Evolutionary conservation across 2,797 vertebrate species (phyloP), one percentile per base, ranked within the genome.

Genomic region (Pipistrellus kuhlii): DNA sequence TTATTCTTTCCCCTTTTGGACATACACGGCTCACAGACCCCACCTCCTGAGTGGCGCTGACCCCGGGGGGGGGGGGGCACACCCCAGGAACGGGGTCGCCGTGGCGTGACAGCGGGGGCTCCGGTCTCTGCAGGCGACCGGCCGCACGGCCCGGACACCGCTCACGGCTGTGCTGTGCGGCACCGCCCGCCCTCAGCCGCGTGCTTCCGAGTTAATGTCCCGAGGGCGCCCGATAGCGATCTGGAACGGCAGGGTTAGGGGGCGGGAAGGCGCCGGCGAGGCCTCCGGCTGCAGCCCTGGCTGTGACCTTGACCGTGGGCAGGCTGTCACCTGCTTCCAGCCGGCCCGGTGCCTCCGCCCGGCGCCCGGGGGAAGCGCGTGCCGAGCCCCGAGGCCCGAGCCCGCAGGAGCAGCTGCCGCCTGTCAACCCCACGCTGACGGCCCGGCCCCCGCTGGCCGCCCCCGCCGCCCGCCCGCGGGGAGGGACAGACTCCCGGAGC

Each of bases 131-230:
- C 55, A 0, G 12, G 27, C 2, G 55, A n/a, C 27, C 2, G 55
- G 27, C 27, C 85, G 7, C 38, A 4, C 0, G 15, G 38, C 76
- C 8, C 3, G 5, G 88, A 80, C 55, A 23, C 27, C 6, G 62
- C 68, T 57, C 35, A n/a, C 4, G 35, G 82, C 46, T 2, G 0
- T 5, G 38, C 59, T 4, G 0, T 20, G 12, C 8, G 44, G 68
- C 0, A 35, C 12, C 0, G 90, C 76, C 80, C 51, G 3, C 85
- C 91, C 89, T 62, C 14, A 9, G 7, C 41, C 32, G 87, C n/a
- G 0, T 92, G 93, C 93, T 95, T 95, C 77, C 0, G 44, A 94
- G 84, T 93, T 93, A 91, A 94, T 94, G 93, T 73, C 41, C 95
- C 93, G 8, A 75, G 75, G 15, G 3, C 6, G 44, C 41, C 25